These are phyloP conservation scores for Tachina lurida DNA, from an alignment of 2,888 invertebrate species.

Conservation along the genomic window DNA sequence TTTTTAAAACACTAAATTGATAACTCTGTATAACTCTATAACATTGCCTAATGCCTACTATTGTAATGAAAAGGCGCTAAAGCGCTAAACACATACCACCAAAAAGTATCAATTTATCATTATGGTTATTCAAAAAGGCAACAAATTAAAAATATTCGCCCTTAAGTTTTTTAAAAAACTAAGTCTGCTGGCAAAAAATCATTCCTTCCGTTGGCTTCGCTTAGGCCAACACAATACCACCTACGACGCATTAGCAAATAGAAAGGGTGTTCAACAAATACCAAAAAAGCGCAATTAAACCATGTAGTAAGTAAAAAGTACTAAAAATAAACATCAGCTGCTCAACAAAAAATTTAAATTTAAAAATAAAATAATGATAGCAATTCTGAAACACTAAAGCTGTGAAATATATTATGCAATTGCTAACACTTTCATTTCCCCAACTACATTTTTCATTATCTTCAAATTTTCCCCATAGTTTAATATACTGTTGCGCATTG, in stretches of 20 bases:
- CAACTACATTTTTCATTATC: not conserved
- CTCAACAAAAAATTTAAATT: conserved; percentile 53
- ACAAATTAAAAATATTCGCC: no score
- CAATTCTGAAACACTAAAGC: conserved; percentile 51
- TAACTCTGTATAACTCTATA: no score
- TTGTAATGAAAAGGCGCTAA: no score
- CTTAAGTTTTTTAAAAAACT: not conserved
- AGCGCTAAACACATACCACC: not conserved
- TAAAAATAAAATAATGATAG: conserved; percentile 55
- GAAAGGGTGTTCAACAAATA: not conserved
- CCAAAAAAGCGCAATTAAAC: not conserved
- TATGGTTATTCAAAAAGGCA: not conserved
- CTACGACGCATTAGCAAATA: not conserved
- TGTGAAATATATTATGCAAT: conserved; percentile 4
- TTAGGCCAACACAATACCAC: not conserved
- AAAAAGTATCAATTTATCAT: not conserved
- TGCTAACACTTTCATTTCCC: not conserved
- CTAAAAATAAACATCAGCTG: conserved; percentile 65
- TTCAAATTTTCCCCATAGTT: not conserved
- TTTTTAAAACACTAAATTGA: no score
- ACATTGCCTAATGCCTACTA: no score
- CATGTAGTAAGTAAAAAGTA: conserved; percentile 22
- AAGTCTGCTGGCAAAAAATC: not conserved
- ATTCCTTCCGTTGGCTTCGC: no score
- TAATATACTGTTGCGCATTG: conserved; percentile 7